These are phyloP conservation scores for Uropetala carovei DNA, from an alignment of 2,888 invertebrate species.

Conservation along the genomic window DNA sequence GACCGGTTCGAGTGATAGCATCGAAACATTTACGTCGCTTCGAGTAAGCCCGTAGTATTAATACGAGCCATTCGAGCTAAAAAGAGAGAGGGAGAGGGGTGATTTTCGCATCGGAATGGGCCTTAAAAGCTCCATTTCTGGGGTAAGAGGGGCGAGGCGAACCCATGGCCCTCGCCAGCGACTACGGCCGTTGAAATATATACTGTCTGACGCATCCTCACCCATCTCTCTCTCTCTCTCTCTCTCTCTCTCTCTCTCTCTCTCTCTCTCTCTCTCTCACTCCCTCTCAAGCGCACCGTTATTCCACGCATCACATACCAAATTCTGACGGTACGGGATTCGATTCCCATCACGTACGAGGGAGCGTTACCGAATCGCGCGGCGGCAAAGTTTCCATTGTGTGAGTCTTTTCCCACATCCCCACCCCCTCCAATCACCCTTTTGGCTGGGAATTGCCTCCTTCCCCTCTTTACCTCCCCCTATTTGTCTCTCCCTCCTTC, in stretches of 20 bases:
- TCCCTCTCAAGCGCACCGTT: not conserved
- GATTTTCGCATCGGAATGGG: not conserved
- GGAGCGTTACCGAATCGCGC: not conserved
- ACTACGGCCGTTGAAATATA: too few relatives aligned
- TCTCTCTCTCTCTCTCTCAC: not conserved
- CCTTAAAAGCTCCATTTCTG: not conserved
- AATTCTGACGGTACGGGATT: not conserved
- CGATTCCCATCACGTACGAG: not conserved
- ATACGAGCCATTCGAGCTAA: not conserved
- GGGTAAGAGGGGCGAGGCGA: not conserved
- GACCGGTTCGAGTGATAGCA: slow-evolving; percentile 13
- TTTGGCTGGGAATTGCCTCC: too few relatives aligned
- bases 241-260: not conserved
- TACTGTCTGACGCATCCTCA: not conserved
- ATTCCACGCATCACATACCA: not conserved
- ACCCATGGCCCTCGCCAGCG: too few relatives aligned
- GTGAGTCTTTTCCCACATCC: not conserved
- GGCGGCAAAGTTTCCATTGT: not conserved
- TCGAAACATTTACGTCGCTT: slow-evolving; percentile 22
- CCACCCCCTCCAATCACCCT: not conserved
- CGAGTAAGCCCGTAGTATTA: not conserved
- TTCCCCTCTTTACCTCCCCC: too few relatives aligned
- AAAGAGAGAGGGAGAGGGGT: not conserved
- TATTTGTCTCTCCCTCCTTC: too few relatives aligned
- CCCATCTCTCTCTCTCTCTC: not conserved